Percentiles rank a stretch among this genome's conserved stretches.
phyloP scores from a whole-genome alignment of 2,113 vertebrate species.

The Pygoscelis adeliae region DNA sequence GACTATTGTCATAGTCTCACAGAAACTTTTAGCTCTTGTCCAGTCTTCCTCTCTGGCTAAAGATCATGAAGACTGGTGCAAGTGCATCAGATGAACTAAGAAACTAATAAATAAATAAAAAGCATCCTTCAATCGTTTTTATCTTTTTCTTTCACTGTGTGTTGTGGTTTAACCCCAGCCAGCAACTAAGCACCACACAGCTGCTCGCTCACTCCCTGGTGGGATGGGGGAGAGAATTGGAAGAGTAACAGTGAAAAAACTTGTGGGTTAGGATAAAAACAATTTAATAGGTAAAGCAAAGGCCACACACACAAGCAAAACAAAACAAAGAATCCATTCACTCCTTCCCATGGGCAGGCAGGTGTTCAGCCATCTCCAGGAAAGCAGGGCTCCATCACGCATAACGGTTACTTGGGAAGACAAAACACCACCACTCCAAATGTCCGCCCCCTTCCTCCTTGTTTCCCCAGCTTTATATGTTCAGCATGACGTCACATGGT shows the following conservation, averaged over 20 bases:
- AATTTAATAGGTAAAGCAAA: neutral
- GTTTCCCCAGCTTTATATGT: too few relatives aligned
- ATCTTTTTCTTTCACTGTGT: neutral
- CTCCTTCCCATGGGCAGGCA: neutral
- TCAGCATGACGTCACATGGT: too few relatives aligned
- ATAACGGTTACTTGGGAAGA: neutral
- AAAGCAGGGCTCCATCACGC: neutral
- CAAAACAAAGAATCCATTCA: neutral
- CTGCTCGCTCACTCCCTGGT: neutral
- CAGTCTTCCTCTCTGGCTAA: neutral
- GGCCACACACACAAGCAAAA: neutral
- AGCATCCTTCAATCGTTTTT: accelerated
- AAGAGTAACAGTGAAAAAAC: neutral
- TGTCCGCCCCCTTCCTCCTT: neutral
- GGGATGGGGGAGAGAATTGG: neutral
- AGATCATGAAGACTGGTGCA: neutral
- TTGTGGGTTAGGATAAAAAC: neutral
- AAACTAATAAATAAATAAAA: neutral
- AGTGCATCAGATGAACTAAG: neutral
- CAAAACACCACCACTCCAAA: neutral
- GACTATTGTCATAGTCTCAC: neutral
- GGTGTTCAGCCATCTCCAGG: neutral
- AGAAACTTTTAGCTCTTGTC: neutral
- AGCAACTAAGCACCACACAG: neutral
- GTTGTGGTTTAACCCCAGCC: neutral